A percentile compares a stretch with the other conserved stretches of the same genome.
phyloP scores from a whole-genome alignment of 2,113 vertebrate genomes.

The Saiga tatarica region DNA sequence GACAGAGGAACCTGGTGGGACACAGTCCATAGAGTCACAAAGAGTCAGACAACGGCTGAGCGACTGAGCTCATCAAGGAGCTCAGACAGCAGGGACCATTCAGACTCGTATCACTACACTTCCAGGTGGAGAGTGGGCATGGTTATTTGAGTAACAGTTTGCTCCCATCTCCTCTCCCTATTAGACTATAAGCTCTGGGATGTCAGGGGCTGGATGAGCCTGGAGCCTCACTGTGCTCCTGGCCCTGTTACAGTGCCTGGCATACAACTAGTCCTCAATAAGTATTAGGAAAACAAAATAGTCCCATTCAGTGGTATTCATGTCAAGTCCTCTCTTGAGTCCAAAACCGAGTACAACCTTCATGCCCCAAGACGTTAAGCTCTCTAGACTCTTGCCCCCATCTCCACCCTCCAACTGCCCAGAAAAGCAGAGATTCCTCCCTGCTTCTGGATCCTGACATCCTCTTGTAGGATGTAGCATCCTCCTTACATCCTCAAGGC shows the following conservation, averaged over 20 bases:
- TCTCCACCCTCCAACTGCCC: rapidly evolving
- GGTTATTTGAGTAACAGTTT: neutral
- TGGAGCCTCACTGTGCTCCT: neutral
- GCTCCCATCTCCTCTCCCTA: neutral
- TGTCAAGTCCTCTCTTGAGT: neutral
- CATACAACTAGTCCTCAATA: neutral
- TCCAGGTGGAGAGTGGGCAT: rapidly evolving
- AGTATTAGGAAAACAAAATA: neutral
- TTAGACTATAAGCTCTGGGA: neutral
- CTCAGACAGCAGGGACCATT: neutral
- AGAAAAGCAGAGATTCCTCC: neutral
- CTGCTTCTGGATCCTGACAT: rapidly evolving
- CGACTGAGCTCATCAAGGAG: neutral
- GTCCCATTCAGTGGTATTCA: neutral
- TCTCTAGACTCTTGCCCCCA: neutral
- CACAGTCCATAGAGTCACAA: neutral
- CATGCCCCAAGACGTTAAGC: rapidly evolving
- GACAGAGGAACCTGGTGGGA: neutral
- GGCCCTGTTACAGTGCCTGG: neutral
- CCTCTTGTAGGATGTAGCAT: neutral
- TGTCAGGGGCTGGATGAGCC: rapidly evolving
- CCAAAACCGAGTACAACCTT: neutral
- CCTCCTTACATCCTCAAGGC: rapidly evolving
- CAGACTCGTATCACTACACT: neutral
- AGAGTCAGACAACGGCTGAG: neutral